These are phyloP conservation scores for Sternarchorhynchus goeldii DNA, from an alignment of 2,797 vertebrate species.

Conservation along the genomic window DNA sequence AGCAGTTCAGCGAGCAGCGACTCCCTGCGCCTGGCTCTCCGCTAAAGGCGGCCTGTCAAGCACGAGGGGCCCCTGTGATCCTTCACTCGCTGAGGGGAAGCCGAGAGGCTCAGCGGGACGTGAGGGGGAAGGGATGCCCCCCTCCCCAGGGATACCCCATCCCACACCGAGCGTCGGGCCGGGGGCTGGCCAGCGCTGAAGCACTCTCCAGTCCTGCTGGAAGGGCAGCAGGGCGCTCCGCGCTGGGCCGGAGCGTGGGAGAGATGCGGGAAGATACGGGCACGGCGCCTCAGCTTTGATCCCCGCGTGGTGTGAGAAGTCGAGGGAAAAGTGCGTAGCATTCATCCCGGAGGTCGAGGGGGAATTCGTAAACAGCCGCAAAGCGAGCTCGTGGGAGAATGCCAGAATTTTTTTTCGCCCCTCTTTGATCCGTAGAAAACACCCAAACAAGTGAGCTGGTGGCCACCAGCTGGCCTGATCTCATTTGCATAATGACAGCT, in stretches of 20 bases:
- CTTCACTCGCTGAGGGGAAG: background rate
- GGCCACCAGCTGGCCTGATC: no score
- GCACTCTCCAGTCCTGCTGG: background rate
- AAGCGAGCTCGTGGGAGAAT: background rate
- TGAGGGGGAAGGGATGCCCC: background rate
- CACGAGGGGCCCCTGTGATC: background rate
- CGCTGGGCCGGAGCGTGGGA: background rate
- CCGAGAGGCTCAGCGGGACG: background rate
- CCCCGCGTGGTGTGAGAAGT: background rate
- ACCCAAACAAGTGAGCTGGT: background rate
- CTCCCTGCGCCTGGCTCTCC: background rate
- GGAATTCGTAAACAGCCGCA: background rate
- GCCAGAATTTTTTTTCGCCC: background rate
- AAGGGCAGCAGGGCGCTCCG: background rate
- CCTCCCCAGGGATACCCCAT: no score
- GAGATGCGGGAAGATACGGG: background rate
- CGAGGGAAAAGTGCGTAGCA: background rate
- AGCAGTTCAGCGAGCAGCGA: slow-evolving; percentile 9
- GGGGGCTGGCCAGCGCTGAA: background rate
- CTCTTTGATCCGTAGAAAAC: background rate
- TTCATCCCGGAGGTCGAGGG: background rate
- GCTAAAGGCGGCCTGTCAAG: no score
- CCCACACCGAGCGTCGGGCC: no score
- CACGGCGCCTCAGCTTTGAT: background rate
- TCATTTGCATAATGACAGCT: no score